A percentile compares a stretch with the other conserved stretches of the same genome.
These are phyloP conservation scores for Cataglyphis hispanica DNA, from an alignment of 1,140 invertebrate genomes.

Conservation along the genomic window DNA sequence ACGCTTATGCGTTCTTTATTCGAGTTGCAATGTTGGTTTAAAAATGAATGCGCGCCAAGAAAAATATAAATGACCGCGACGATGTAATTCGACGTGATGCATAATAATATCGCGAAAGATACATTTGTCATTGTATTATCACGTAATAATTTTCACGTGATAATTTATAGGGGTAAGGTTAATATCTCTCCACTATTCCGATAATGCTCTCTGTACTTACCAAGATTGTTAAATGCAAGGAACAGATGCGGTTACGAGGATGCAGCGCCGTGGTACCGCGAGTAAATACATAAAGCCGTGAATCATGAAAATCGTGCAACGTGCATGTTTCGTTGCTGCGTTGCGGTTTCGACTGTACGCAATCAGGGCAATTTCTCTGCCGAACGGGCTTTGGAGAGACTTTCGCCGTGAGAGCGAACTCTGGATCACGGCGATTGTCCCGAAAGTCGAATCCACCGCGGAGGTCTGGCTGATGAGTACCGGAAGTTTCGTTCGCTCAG, in stretches of 20 bases:
- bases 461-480: conserved; percentile 3
- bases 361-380: conserved; percentile 60
- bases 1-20: conserved; percentile 29
- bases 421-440: conserved; percentile 47
- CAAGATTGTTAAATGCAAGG: not conserved
- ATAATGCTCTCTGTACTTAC: not conserved
- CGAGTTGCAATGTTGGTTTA: not conserved
- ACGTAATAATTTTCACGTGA: too few relatives aligned
- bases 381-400: conserved; percentile 33
- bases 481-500: conserved; percentile 60
- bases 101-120: not conserved
- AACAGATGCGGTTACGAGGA: not conserved
- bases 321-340: conserved; percentile 1
- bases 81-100: not conserved
- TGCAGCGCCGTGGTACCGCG: not conserved
- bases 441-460: conserved; percentile 31
- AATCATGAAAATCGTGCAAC: conserved; percentile 19
- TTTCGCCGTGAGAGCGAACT: not conserved
- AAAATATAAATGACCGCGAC: not conserved
- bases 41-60: not conserved
- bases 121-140: too few relatives aligned
- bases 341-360: conserved; percentile 45
- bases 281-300: conserved; percentile 27
- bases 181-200: too few relatives aligned
- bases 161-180: too few relatives aligned